Conservation (phyloP, 2,888 invertebrate genomes). For the Amblyjoppa fuscipennis region DNA sequence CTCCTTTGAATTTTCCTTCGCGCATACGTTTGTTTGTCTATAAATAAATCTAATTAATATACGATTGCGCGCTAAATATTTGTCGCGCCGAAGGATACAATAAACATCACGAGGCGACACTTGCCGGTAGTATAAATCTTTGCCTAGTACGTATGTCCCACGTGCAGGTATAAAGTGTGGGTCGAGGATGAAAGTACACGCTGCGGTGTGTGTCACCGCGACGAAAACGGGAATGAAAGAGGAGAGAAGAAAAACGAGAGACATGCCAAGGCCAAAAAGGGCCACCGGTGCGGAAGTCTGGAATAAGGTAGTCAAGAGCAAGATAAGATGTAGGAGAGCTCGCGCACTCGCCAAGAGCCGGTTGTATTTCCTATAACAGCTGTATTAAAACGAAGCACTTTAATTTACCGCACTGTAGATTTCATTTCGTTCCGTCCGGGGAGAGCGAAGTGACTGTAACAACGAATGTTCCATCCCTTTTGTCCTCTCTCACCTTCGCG, state of each 20-base stretch:
- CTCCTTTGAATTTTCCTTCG: neutral
- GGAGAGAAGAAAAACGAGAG: slow-evolving; percentile 29
- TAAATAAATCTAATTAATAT: slow-evolving; percentile 40
- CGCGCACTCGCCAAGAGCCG: slow-evolving; percentile 48
- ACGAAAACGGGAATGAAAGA: slow-evolving; percentile 44
- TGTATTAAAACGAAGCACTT: slow-evolving; percentile 82
- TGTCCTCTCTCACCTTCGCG: slow-evolving; percentile 37
- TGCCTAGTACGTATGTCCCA: slow-evolving; percentile 4
- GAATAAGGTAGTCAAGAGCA: slow-evolving; percentile 50
- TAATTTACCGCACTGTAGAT: slow-evolving; percentile 84
- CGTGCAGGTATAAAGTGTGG: slow-evolving; percentile 57
- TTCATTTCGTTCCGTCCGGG: slow-evolving; percentile 80
- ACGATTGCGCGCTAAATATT: slow-evolving; percentile 54
- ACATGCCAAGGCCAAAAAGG: slow-evolving; percentile 20
- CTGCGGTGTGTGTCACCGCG: slow-evolving; percentile 12
- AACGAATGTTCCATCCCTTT: slow-evolving; percentile 25
- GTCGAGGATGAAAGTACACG: slow-evolving; percentile 45
- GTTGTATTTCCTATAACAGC: slow-evolving; percentile 83
- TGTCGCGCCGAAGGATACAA: slow-evolving; percentile 42
- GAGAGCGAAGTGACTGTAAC: slow-evolving; percentile 54
- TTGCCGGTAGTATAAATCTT: slow-evolving; percentile 48
- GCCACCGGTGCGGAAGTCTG: slow-evolving; percentile 22
- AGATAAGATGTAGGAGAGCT: slow-evolving; percentile 54
- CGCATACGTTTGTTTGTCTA: neutral
- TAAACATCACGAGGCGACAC: slow-evolving; percentile 43